Evolutionary conservation across 1,140 invertebrate genomes (phyloP), one percentile per base, ranked within the genome.

Genomic region (Drosophila sechellia): DNA sequence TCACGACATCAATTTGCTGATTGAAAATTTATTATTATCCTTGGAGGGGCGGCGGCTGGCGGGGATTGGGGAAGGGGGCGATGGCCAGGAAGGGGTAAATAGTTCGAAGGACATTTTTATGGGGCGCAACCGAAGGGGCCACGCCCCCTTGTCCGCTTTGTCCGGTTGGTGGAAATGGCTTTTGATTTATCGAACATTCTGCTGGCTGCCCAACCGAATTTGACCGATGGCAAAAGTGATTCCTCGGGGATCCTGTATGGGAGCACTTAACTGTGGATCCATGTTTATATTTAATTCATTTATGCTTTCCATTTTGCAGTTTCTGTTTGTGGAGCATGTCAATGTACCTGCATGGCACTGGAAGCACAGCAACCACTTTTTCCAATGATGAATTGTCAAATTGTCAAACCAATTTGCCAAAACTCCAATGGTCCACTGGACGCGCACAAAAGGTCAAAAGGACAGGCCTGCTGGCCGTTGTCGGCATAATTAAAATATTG

Each of bases 1-100:
- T 84, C 81, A 84, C 81, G 77, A 85, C 74, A 70, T 84, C 81
- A 84, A 84, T 84, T 84, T 84, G 81, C 77, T 84, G 81, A 84
- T 84, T 84, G 81, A 80, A 84, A 84, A 85, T 85, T 85, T 84
- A 84, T 84, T 84, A 80, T 85, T 80, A 77, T 70, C 25, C 11
- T 31, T 48, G 45, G 22, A 12, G 12, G 20, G 31, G n/a, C 4
- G 5, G 11, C 35, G 10, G 11, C 10, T 22, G 20, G 3, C 3
- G 20, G 35, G 11, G 35, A 12, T 1, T 1, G 35, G 35, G 35
- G 35, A 8, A 10, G 35, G 10, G 35, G 10, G 35, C 3, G 35
- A 2, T 37, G 35, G 0, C 35, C 10, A 17, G 48, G 40, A 72
- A 65, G 54, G 54, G 48, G 61, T 81, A 74, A 64, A 59, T 66